Percentiles rank a stretch among this genome's conserved stretches.
Evolutionary conservation across 2,113 vertebrate species (phyloP).

Genomic region (Todiramphus saurophagus): DNA sequence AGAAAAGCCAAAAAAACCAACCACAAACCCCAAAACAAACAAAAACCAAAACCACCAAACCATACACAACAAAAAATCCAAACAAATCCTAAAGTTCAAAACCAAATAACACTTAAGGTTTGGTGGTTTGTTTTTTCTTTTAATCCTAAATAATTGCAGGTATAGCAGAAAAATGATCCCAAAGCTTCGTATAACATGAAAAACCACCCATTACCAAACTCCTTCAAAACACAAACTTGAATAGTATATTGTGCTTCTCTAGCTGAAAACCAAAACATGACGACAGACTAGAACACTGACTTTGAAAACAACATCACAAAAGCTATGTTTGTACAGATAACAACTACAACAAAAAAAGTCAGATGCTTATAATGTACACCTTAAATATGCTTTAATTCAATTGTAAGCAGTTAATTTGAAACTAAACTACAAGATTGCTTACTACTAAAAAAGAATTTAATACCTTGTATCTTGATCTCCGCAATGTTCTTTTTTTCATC

Average conservation of each 20-base stretch:
- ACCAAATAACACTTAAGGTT: not conserved
- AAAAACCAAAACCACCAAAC: not conserved
- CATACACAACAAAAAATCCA: not conserved
- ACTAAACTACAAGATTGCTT: not conserved
- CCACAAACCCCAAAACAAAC: not conserved
- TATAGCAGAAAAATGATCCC: not conserved
- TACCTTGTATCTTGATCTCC: conserved; percentile 94
- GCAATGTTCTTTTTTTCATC: conserved; percentile 87
- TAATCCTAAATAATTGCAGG: not conserved
- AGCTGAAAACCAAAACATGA: not conserved
- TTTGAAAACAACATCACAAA: not conserved
- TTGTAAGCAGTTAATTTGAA: not conserved
- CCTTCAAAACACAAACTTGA: not conserved
- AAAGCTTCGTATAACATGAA: not conserved
- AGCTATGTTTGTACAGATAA: not conserved
- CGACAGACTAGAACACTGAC: not conserved
- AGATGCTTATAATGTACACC: not conserved
- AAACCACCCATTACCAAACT: not conserved
- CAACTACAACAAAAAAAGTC: not conserved
- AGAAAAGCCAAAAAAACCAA: too few species aligned
- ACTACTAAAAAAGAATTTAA: not conserved
- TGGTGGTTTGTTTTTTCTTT: not conserved
- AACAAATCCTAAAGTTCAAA: not conserved
- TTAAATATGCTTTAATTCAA: not conserved
- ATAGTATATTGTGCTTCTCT: not conserved